Conservation (phyloP, 1,140 invertebrate species). For the Delia radicum region DNA sequence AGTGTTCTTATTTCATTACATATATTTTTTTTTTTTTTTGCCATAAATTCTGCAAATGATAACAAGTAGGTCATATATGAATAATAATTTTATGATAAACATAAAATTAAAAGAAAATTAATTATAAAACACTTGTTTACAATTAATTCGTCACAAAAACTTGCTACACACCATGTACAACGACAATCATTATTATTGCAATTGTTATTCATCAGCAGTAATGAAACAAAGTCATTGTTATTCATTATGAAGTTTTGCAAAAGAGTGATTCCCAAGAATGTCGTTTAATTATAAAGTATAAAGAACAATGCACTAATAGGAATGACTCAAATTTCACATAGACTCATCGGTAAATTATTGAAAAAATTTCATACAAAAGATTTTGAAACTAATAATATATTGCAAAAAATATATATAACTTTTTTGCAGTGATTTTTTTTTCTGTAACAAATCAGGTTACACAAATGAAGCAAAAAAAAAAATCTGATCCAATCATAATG, state of each 20-base stretch:
- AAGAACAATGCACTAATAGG: neutral
- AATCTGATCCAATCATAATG: conserved; percentile 16
- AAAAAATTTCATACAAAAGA: neutral
- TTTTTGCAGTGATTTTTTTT: neutral
- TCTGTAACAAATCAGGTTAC: neutral
- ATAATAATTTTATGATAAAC: neutral
- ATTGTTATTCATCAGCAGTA: neutral
- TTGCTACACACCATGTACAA: neutral
- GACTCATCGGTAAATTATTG: neutral
- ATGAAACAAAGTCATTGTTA: neutral
- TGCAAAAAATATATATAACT: neutral
- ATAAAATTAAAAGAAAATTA: neutral
- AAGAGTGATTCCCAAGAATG: conserved; percentile 13
- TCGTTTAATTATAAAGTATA: neutral
- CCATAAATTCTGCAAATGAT: neutral
- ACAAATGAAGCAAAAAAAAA: no score
- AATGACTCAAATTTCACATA: conserved; percentile 4
- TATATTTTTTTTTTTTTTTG: neutral
- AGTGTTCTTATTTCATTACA: neutral
- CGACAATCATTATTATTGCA: neutral
- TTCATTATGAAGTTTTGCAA: neutral
- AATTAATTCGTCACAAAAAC: conserved; percentile 3
- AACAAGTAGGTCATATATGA: neutral
- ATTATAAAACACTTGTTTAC: conserved; percentile 12
- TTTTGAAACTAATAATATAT: neutral